Conservation (phyloP, 2,113 vertebrate species). For the Ciconia boyciana region DNA sequence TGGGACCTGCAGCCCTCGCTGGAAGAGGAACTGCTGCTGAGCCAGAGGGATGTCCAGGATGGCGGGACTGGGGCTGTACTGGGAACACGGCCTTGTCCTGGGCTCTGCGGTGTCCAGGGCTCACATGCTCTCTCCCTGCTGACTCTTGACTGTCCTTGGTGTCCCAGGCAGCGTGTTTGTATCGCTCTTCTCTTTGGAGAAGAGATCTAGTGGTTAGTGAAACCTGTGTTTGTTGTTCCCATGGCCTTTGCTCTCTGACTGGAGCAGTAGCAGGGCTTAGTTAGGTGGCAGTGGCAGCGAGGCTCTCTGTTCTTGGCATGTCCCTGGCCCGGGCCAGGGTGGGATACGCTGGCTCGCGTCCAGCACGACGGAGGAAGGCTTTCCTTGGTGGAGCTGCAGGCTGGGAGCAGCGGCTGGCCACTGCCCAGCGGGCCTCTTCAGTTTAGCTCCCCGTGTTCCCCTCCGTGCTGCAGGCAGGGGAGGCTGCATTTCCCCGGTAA, state of each 20-base stretch:
- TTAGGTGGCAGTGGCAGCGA: not conserved
- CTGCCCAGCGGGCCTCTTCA: not conserved
- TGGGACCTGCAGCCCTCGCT: not conserved
- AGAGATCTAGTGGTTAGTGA: not conserved
- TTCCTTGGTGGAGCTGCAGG: not conserved
- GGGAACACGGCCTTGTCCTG: accelerated
- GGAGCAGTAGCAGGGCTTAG: not conserved
- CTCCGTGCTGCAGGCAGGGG: no score
- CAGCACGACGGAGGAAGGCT: accelerated
- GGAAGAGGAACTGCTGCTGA: not conserved
- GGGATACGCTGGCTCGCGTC: accelerated
- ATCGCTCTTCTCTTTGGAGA: not conserved
- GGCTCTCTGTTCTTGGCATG: not conserved
- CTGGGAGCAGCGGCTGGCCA: not conserved
- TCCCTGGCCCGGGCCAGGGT: not conserved
- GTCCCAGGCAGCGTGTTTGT: not conserved
- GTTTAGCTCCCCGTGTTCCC: not conserved
- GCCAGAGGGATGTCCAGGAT: not conserved
- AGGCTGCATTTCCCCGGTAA: accelerated
- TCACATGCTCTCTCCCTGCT: not conserved
- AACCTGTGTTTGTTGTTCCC: not conserved
- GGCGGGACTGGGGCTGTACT: not conserved
- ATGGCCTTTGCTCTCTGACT: not conserved
- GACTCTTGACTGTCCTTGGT: not conserved
- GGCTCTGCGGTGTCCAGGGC: not conserved